Percentiles rank a stretch among this genome's conserved stretches.
These are phyloP conservation scores for Agrilus planipennis DNA, from an alignment of 1,140 invertebrate genomes.

Conservation along the genomic window DNA sequence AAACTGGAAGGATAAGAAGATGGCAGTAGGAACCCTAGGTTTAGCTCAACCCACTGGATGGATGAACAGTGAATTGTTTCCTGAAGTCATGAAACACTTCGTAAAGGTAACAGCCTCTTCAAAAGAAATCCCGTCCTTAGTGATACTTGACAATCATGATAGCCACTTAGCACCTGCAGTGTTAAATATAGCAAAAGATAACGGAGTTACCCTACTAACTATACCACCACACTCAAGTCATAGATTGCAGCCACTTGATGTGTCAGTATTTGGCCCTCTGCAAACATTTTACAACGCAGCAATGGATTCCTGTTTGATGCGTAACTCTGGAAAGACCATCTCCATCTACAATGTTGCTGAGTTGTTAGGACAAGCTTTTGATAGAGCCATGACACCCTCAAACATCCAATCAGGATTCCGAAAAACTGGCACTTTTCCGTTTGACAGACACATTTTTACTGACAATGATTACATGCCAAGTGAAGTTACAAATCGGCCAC, in stretches of 20 bases:
- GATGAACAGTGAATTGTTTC: conserved; percentile 21
- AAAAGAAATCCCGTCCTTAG: background rate
- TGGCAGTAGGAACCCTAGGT: conserved; percentile 24
- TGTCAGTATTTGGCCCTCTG: conserved; percentile 22
- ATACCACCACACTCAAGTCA: background rate
- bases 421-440: conserved; percentile 5
- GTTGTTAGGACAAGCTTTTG: background rate
- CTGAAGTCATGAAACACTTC: conserved; percentile 21
- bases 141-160: conserved; percentile 3
- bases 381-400: background rate
- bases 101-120: background rate
- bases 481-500: background rate
- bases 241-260: conserved; percentile 5
- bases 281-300: conserved; percentile 28
- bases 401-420: conserved; percentile 3
- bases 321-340: background rate
- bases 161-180: background rate
- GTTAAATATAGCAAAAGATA: background rate
- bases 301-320: conserved; percentile 21
- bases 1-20: conserved; percentile 25
- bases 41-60: conserved; percentile 16
- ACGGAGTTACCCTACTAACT: conserved; percentile 1
- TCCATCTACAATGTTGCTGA: conserved; percentile 1
- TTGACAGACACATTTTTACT: conserved; percentile 6
- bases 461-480: background rate